Percentiles rank a stretch among this genome's conserved stretches.
Conservation (phyloP, 2,888 invertebrate species). For the Himalopsyche anomala region DNA sequence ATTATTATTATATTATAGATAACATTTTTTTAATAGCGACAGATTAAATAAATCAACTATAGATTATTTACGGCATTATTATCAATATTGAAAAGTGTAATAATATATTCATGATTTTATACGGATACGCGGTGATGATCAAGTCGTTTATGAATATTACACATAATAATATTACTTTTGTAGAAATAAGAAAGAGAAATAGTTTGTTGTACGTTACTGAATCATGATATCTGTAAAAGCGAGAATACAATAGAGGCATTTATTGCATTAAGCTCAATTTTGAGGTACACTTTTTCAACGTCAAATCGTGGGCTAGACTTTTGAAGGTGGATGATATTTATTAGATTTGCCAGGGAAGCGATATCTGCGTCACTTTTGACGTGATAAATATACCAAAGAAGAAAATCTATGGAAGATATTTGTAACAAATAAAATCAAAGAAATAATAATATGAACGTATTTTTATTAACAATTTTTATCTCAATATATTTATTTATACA, state of each 20-base stretch:
- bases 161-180: no score
- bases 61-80: no score
- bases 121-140: neutral
- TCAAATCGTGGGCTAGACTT: slow-evolving; percentile 43
- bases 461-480: no score
- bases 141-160: no score
- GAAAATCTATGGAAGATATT: neutral
- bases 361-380: slow-evolving; percentile 41
- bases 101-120: neutral
- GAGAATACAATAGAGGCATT: slow-evolving; percentile 31
- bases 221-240: neutral
- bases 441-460: neutral
- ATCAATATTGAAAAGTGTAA: neutral
- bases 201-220: neutral
- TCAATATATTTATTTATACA: no score
- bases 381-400: slow-evolving; percentile 29
- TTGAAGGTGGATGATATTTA: slow-evolving; percentile 36
- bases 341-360: slow-evolving; percentile 23
- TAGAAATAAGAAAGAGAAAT: no score
- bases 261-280: slow-evolving; percentile 40
- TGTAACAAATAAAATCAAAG: neutral
- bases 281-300: slow-evolving; percentile 49
- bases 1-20: no score
- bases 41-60: no score
- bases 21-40: no score